Percentiles rank a stretch among this genome's conserved stretches.
Conservation (phyloP, 2,888 invertebrate genomes). For the Caenorhabditis sp. region DNA sequence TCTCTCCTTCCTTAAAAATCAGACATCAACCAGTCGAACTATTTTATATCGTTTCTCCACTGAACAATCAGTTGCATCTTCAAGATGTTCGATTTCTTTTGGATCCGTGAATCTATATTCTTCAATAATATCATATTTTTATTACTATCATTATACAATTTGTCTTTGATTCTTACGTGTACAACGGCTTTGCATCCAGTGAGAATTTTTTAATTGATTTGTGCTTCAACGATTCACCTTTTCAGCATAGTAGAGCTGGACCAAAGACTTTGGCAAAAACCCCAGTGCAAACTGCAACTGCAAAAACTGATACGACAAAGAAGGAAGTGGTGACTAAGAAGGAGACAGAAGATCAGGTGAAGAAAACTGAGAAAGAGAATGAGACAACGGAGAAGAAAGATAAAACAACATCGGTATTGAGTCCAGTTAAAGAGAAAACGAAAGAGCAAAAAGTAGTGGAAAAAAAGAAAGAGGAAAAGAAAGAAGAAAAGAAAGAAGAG, state of each 20-base stretch:
- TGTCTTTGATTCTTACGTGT: neutral
- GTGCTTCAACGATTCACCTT: no score
- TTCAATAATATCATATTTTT: neutral
- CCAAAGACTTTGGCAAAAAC: no score
- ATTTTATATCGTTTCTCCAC: no score
- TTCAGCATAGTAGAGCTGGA: no score
- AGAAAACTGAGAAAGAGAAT: no score
- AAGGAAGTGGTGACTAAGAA: neutral
- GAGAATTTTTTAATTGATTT: no score
- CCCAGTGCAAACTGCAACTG: no score
- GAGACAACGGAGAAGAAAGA: neutral
- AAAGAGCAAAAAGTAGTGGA: neutral
- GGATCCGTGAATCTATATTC: neutral
- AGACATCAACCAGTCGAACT: no score
- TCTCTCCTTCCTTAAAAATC: no score
- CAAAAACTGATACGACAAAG: no score
- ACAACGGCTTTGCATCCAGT: neutral
- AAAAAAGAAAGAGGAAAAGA: neutral
- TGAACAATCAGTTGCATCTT: neutral
- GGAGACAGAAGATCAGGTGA: constrained; percentile 3
- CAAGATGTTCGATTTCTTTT: neutral
- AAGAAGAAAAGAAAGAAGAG: constrained; percentile 3
- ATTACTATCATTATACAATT: neutral
- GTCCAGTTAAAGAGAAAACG: neutral
- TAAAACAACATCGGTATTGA: neutral